Conservation (phyloP, 2,888 invertebrate genomes). For the Dascillus cervinus region DNA sequence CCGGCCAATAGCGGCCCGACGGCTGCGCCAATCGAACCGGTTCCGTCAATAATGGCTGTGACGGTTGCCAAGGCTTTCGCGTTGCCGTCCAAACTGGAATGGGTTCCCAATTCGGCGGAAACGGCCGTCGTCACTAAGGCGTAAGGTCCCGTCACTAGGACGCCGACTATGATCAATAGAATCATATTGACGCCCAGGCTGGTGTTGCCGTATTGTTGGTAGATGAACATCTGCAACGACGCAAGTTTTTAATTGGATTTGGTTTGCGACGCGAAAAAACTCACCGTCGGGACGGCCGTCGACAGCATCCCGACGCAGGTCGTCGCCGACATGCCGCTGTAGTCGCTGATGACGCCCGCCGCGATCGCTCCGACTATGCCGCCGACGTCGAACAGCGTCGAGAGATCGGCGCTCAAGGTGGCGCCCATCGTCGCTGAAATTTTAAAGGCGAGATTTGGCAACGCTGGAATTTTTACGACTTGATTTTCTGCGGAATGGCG, state of each 20-base stretch:
- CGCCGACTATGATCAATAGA: slow-evolving; percentile 66
- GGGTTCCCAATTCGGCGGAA: slow-evolving; percentile 88
- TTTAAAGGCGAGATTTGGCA: too few relatives aligned
- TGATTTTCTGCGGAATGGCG: too few relatives aligned
- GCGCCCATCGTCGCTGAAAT: slow-evolving; percentile 61
- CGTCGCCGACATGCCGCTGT: slow-evolving; percentile 74
- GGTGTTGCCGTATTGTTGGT: slow-evolving; percentile 63
- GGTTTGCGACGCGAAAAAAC: background rate
- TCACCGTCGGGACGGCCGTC: slow-evolving; percentile 75
- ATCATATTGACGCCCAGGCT: slow-evolving; percentile 55
- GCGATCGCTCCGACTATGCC: slow-evolving; percentile 84
- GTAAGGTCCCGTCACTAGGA: slow-evolving; percentile 92
- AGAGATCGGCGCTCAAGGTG: slow-evolving; percentile 64
- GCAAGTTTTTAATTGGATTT: background rate
- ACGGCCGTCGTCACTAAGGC: slow-evolving; percentile 95
- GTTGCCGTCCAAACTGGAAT: slow-evolving; percentile 75
- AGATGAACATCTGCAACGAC: slow-evolving; percentile 63
- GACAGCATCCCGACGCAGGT: slow-evolving; percentile 78
- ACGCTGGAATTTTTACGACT: too few relatives aligned
- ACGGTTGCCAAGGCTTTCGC: slow-evolving; percentile 90
- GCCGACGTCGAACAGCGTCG: slow-evolving; percentile 81
- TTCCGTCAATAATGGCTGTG: slow-evolving; percentile 96
- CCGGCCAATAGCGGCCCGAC: slow-evolving; percentile 87
- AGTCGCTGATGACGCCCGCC: slow-evolving; percentile 82
- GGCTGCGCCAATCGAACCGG: slow-evolving; percentile 89